Evolutionary conservation across 2,113 vertebrate species (phyloP).

Genomic region (Platycercus adscitus): DNA sequence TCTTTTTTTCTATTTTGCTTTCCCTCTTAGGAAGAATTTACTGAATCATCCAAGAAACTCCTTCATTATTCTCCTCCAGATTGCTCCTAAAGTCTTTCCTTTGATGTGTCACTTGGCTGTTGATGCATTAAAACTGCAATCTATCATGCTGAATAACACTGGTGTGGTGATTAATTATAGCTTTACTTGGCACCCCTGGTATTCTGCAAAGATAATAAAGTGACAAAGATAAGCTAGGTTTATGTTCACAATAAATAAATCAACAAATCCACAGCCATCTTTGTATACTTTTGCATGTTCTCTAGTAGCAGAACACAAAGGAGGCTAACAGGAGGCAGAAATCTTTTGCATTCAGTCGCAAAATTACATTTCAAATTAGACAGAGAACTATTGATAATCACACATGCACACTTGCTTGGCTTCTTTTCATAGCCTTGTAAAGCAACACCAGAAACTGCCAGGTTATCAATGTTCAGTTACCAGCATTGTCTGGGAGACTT

Average conservation of each 20-base stretch:
- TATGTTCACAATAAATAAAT: neutral
- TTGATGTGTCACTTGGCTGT: neutral
- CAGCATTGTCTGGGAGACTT: neutral
- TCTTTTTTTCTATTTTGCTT: neutral
- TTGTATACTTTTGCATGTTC: neutral
- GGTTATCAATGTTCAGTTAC: neutral
- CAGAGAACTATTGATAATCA: neutral
- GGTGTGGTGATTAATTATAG: neutral
- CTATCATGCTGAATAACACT: neutral
- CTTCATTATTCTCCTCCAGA: constrained; percentile 7
- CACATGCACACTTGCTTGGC: neutral
- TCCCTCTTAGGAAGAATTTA: neutral
- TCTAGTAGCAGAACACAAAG: neutral
- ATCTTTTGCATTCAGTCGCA: neutral
- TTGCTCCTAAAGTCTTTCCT: neutral
- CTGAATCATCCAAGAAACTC: neutral
- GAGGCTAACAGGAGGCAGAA: neutral
- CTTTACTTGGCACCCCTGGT: neutral
- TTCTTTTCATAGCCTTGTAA: neutral
- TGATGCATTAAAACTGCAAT: neutral
- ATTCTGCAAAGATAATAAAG: neutral
- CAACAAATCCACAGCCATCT: neutral
- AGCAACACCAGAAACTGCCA: neutral
- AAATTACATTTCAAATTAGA: neutral
- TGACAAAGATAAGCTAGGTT: neutral